Evolutionary conservation across 2,888 invertebrate genomes (phyloP).

Genomic region (Agrenia bidenticulata): DNA sequence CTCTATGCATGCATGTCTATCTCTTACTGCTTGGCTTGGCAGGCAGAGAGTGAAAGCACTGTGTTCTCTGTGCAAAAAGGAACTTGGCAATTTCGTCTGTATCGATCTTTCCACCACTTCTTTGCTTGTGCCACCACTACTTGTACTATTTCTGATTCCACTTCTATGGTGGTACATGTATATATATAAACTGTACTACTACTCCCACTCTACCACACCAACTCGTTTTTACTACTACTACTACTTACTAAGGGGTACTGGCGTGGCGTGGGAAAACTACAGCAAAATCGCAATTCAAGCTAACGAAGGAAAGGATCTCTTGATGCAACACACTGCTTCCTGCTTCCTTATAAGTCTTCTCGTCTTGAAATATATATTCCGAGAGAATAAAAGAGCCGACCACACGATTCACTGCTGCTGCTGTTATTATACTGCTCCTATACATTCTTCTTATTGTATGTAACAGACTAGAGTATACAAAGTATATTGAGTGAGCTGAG

Average conservation of each 20-base stretch:
- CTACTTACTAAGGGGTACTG: not conserved
- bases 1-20: slow-evolving; percentile 3
- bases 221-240: not conserved
- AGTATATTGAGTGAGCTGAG: too few relatives aligned
- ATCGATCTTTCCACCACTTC: slow-evolving; percentile 46
- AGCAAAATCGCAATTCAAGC: slow-evolving; percentile 13
- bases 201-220: not conserved
- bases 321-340: not conserved
- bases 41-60: slow-evolving; percentile 10
- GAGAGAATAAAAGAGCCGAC: not conserved
- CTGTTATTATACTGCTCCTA: too few relatives aligned
- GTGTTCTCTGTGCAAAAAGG: slow-evolving; percentile 44
- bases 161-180: not conserved
- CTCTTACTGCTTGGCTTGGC: slow-evolving; percentile 1
- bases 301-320: slow-evolving; percentile 6
- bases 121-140: slow-evolving; percentile 13
- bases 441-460: too few relatives aligned
- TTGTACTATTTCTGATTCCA: not conserved
- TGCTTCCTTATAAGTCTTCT: not conserved
- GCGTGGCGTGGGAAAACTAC: slow-evolving; percentile 15
- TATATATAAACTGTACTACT: not conserved
- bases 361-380: not conserved
- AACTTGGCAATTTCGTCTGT: slow-evolving; percentile 53
- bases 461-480: too few relatives aligned
- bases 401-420: too few relatives aligned